Base-by-base conservation (phyloP, 2,888 invertebrate genomes). In the Heterodera filipjevi region DNA sequence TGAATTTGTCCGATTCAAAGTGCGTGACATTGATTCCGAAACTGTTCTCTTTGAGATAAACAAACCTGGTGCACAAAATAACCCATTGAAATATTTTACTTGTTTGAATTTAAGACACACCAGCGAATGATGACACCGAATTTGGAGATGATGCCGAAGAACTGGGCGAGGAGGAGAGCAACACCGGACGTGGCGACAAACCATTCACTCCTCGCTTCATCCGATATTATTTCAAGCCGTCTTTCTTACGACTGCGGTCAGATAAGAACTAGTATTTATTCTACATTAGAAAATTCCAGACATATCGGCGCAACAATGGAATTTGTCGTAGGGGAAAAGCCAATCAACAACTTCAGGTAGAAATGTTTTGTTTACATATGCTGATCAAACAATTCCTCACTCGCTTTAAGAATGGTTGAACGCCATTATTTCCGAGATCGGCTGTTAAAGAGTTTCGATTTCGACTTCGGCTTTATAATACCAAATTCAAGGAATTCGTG, bases 391-490 rank as follows among this genome's bases (percentile, higher is more conserved):
- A 10, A 39, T 39, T 10, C 39, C 6, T 49, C n/a, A n/a, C n/a
- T n/a, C n/a, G n/a, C n/a, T n/a, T n/a, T n/a, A n/a, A 80, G 66
- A 79, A 71, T 79, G 64, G 82, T 80, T 79, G 82, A 80, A 44
- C 79, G 80, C 22, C 85, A 84, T 53, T 84, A 79, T 49, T 84
- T 96, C 91, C 92, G 95, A 80, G 95, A 98, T 87, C 94, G 93
- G 79, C 91, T 96, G 82, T 92, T 98, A 77, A 98, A 99, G 91
- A 96, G 95, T 16, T 98, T 99, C 91, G 98, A 99, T 90, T 99
- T 99, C 92, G 96, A 98, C 90, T 99, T 99, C 92, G 98, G 98
- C 71, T 99, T 96, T 90, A 98, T 98, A 90, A 97, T 99, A 91
- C 98, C 98, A 70, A 94, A 94, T 91, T 97, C 96, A 81, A 93